A percentile compares a stretch with the other conserved stretches of the same genome.
Conservation (phyloP, 30 jellyfish, hydroid and myxozoan species). For the Hydractinia echinata region DNA sequence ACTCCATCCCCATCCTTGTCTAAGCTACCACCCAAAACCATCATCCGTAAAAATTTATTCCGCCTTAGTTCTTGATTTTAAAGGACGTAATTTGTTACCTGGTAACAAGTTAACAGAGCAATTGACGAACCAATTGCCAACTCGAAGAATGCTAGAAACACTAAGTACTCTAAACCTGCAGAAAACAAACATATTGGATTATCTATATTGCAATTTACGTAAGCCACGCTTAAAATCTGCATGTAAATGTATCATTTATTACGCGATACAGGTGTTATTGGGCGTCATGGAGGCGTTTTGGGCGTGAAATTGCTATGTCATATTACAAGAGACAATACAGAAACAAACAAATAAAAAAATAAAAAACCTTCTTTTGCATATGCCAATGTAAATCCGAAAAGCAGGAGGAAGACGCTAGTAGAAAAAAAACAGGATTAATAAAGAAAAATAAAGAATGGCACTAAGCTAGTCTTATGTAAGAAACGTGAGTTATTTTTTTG, state of each 20-base stretch:
- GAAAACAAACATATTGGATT: not conserved
- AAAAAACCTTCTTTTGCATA: conserved; percentile 5
- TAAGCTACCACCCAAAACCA: no score
- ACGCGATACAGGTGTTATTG: no score
- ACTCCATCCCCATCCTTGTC: no score
- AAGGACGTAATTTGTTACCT: conserved; percentile 5
- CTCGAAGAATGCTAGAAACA: conserved; percentile 15
- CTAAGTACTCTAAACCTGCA: conserved; percentile 6
- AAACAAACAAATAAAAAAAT: not conserved
- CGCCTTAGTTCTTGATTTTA: no score
- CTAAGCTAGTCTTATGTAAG: not conserved
- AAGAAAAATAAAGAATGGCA: no score
- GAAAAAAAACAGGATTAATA: not conserved
- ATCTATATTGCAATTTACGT: no score
- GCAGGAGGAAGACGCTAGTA: conserved; percentile 6
- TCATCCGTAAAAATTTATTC: no score
- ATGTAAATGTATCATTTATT: no score
- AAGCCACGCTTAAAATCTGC: no score
- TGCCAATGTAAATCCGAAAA: conserved; percentile 12
- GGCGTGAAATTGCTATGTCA: no score
- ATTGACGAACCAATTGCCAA: conserved; percentile 14
- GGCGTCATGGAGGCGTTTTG: no score
- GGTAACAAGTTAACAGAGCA: conserved; percentile 8
- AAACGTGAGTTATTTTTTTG: not conserved
- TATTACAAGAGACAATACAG: no score